Evolutionary conservation across 64 coral and sea anemone genomes (phyloP), one percentile per base, ranked within the genome.

Genomic region (Platygyra sinensis): DNA sequence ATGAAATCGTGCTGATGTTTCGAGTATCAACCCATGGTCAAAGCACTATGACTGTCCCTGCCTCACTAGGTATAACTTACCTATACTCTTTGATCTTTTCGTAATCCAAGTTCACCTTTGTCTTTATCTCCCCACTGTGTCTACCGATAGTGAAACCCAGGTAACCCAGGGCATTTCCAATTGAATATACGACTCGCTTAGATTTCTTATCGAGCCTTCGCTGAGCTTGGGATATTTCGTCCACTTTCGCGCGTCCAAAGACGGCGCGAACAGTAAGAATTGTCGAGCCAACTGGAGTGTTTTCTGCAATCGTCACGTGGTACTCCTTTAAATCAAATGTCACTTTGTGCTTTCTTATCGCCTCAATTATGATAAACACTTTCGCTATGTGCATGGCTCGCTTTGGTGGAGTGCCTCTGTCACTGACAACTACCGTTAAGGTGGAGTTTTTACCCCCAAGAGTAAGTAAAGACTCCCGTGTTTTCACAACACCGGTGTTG

Each of bases 241-340:
- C 88, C 10, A 88, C 8, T 73, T 31, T 93, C 18, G 69, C 57
- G 18, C 32, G 81, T 76, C 96, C 96, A 17, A 89, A 79, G 15
- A 98, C 89, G 8, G 96, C 96, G 10, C 96, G 89, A 72, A 98
- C 96, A 13, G 86, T 94, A 6, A 98, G 79, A 89, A 98, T 80
- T n/a, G 72, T 92, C 17, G 93, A 77, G 38, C 93, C 93, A 38
- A 98, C 51, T 9, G 93, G 92, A 30, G 83, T 98, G 29, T 94
- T 94, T 28, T 98, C 96, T 25, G 86, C 55, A 1, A 98, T 60
- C 9, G 96, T 42, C 49, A 98, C 75, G 52, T 91, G 57, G 71
- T 98, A 98, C 74, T 64, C 8, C 4, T 79, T 89, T 51, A 98
- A 74, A 33, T 98, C 96, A 87, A 98, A 98, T 52, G 91, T 98